These are phyloP conservation scores for Todiramphus chloris DNA, from an alignment of 2,113 vertebrate genomes.

Conservation along the genomic window DNA sequence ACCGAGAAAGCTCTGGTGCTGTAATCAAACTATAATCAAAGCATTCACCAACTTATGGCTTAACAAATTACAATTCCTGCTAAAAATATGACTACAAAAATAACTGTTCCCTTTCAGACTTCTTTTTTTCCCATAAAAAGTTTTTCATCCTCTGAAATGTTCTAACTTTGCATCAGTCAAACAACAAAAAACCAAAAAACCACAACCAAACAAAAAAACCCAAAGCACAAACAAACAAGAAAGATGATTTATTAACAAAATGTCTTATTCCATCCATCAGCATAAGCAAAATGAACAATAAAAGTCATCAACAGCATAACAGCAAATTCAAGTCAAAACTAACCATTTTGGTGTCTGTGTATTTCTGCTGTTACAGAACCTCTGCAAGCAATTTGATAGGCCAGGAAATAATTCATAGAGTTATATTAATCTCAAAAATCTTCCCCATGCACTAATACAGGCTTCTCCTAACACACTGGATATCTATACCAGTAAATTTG, in stretches of 20 bases:
- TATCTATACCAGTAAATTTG: background rate
- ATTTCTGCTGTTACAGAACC: background rate
- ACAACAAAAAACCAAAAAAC: background rate
- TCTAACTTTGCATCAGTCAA: background rate
- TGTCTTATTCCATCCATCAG: background rate
- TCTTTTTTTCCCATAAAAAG: background rate
- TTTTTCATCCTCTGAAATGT: background rate
- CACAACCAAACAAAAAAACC: too few species aligned
- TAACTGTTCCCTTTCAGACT: background rate
- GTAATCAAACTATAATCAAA: background rate
- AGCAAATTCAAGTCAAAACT: background rate
- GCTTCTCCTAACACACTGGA: background rate
- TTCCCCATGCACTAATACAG: background rate
- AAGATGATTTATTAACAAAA: background rate
- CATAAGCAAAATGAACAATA: background rate
- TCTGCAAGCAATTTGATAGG: background rate
- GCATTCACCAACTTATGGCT: background rate
- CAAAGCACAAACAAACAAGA: too few species aligned
- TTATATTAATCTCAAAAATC: background rate
- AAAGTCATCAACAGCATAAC: background rate
- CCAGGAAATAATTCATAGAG: background rate
- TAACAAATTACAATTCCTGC: background rate
- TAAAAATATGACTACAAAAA: background rate
- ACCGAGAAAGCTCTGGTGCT: background rate
- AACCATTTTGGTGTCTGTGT: background rate